Evolutionary conservation across 2,888 invertebrate genomes (phyloP).

Genomic region (Hirudinaria manillensis): DNA sequence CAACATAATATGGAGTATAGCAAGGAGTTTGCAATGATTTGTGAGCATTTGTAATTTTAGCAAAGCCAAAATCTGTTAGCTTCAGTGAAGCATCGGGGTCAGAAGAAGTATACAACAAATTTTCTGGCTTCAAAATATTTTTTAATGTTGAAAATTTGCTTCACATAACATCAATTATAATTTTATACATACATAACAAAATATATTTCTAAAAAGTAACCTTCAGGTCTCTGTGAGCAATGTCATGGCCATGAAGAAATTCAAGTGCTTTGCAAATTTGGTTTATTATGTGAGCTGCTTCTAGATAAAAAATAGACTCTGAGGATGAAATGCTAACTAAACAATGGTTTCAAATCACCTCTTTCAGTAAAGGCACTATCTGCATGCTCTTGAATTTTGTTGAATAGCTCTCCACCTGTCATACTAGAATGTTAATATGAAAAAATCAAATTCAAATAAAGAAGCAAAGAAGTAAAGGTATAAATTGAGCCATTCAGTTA

Average conservation of each 20-base stretch:
- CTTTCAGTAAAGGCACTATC: conserved; percentile 94
- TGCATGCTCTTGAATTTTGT: conserved; percentile 86
- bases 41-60: conserved; percentile 80
- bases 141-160: background rate
- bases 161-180: background rate
- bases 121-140: conserved; percentile 63
- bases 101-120: conserved; percentile 73
- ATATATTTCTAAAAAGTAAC: conserved; percentile 56
- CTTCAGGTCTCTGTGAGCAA: conserved; percentile 94
- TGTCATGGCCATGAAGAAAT: conserved; percentile 84
- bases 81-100: conserved; percentile 77
- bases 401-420: conserved; percentile 96
- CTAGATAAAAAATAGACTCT: background rate
- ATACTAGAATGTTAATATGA: conserved; percentile 51
- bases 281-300: conserved; percentile 84
- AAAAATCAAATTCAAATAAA: conserved; percentile 5
- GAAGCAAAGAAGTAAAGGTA: background rate
- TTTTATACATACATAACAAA: conserved; percentile 20
- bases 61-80: conserved; percentile 97
- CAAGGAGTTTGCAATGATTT: conserved; percentile 93
- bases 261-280: conserved; percentile 91
- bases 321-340: background rate
- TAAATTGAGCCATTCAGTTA: background rate
- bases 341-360: conserved; percentile 55
- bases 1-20: conserved; percentile 97